A percentile compares a stretch with the other conserved stretches of the same genome.
Evolutionary conservation across 2,888 invertebrate genomes (phyloP).

Genomic region (Homarus gammarus): DNA sequence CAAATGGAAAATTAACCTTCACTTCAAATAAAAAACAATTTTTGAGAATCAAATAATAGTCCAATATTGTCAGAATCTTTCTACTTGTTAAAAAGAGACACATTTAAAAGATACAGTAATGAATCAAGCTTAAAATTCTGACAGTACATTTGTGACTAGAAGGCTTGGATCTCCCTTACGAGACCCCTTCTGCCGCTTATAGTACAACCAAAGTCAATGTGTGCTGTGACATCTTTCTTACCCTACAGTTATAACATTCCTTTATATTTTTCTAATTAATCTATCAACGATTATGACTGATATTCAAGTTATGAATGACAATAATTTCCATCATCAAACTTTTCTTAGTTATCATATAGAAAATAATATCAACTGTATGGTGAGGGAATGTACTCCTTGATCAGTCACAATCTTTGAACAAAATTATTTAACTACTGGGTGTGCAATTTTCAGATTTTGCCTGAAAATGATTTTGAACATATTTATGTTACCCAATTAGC

Average conservation of each 20-base stretch:
- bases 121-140: conserved; percentile 13
- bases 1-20: background rate
- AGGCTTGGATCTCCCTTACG: conserved; percentile 55
- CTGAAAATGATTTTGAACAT: conserved; percentile 26
- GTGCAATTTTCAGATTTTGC: background rate
- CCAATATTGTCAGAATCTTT: background rate
- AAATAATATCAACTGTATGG: background rate
- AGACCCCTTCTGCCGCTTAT: conserved; percentile 72
- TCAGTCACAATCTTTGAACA: conserved; percentile 25
- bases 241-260: conserved; percentile 16
- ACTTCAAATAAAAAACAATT: conserved; percentile 6
- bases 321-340: background rate
- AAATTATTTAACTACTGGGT: background rate
- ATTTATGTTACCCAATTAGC: conserved; percentile 26
- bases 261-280: background rate
- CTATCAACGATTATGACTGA: conserved; percentile 16
- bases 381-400: conserved; percentile 8
- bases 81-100: conserved; percentile 13
- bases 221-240: conserved; percentile 27
- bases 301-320: background rate
- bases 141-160: conserved; percentile 65
- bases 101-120: background rate
- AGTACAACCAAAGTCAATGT: conserved; percentile 54
- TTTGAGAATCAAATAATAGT: background rate
- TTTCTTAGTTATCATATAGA: background rate